phyloP scores from a whole-genome alignment of 2,888 invertebrate species.

The Poecilobothrus nobilitatus region DNA sequence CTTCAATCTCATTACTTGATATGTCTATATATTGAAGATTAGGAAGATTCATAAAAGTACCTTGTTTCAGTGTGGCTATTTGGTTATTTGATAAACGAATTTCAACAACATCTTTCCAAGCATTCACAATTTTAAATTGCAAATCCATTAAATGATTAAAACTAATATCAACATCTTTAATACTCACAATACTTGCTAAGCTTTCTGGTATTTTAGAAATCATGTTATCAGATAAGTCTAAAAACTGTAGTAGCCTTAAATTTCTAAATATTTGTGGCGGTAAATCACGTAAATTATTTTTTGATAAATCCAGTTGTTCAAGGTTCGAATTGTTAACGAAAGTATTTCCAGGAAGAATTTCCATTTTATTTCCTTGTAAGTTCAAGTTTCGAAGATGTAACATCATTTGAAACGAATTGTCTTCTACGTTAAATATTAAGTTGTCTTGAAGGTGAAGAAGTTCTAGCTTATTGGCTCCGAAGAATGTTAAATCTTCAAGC shows the following conservation, averaged over 20 bases:
- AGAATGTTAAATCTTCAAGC: constrained; percentile 61
- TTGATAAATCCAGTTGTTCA: constrained; percentile 62
- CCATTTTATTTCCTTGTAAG: constrained; percentile 66
- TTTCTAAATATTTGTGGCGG: constrained; percentile 54
- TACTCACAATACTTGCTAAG: constrained; percentile 56
- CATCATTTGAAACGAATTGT: constrained; percentile 56
- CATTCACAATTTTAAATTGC: constrained; percentile 59
- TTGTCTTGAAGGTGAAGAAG: constrained; percentile 67
- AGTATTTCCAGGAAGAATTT: constrained; percentile 58
- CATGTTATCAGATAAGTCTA: constrained; percentile 72
- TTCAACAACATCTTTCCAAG: constrained; percentile 59
- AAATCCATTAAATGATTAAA: constrained; percentile 65
- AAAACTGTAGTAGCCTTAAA: constrained; percentile 58
- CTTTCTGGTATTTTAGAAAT: constrained; percentile 63
- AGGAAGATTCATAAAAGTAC: constrained; percentile 62
- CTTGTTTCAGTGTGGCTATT: constrained; percentile 59
- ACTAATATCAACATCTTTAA: constrained; percentile 68
- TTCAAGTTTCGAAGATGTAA: constrained; percentile 60
- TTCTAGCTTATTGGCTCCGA: constrained; percentile 62
- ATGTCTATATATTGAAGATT: constrained; percentile 66
- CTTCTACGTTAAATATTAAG: constrained; percentile 57
- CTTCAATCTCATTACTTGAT: constrained; percentile 70
- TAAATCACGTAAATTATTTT: constrained; percentile 63
- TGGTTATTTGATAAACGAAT: constrained; percentile 68
- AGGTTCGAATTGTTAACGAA: constrained; percentile 58